A percentile compares a stretch with the other conserved stretches of the same genome.
Evolutionary conservation across 2,113 vertebrate genomes (phyloP).

Genomic region (Microcebus jonahi): DNA sequence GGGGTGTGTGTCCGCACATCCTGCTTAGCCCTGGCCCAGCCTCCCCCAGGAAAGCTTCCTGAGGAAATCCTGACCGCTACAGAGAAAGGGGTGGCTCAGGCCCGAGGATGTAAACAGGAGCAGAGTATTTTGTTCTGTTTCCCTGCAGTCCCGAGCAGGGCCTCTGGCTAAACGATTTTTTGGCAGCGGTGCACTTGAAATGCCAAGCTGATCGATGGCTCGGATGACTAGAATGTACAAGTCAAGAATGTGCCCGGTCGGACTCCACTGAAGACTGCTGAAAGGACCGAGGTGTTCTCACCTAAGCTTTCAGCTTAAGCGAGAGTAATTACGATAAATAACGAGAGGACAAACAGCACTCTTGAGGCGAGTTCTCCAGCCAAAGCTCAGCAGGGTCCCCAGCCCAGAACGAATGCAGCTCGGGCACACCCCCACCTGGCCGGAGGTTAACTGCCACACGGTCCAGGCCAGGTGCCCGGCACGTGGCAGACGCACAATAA

Average conservation of each 20-base stretch:
- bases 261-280: background rate
- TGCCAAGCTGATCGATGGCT: background rate
- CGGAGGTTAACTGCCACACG: background rate
- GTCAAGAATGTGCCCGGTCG: background rate
- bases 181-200: background rate
- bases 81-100: slow-evolving; percentile 18
- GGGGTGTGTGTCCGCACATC: background rate
- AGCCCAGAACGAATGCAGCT: background rate
- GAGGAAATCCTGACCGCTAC: slow-evolving; percentile 73
- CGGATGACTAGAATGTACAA: background rate
- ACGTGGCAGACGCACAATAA: background rate
- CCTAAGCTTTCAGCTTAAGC: background rate
- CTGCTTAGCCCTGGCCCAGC: slow-evolving; percentile 26
- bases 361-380: background rate
- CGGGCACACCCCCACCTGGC: background rate
- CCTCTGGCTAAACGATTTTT: background rate
- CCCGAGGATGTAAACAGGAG: slow-evolving; percentile 65
- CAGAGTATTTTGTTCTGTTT: slow-evolving; percentile 8
- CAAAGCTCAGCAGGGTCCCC: background rate
- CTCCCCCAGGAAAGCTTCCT: slow-evolving; percentile 66
- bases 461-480: background rate
- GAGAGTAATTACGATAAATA: background rate
- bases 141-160: background rate
- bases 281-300: background rate
- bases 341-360: background rate